Conservation (phyloP, 2,797 vertebrate species). For the Enteromius radiatus region DNA sequence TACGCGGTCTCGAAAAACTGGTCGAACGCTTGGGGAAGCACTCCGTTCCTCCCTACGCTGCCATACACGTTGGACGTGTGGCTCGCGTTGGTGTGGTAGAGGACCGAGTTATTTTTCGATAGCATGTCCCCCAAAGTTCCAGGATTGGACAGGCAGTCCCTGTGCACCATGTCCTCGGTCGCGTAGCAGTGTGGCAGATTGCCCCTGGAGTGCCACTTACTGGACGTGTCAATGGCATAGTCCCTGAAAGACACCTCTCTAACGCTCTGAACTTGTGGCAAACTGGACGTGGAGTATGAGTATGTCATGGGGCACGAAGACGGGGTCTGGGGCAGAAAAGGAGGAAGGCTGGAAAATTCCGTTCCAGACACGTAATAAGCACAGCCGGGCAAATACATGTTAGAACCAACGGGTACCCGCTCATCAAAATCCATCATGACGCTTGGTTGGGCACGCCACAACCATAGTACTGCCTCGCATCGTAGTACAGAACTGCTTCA, state of each 20-base stretch:
- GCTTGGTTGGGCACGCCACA: conserved; percentile 86
- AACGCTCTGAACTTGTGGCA: conserved; percentile 97
- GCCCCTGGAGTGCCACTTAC: conserved; percentile 96
- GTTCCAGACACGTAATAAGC: conserved; percentile 99
- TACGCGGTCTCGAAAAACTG: conserved; percentile 98
- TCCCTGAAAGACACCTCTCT: conserved; percentile 98
- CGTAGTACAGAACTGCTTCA: conserved; percentile 79
- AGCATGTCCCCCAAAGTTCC: conserved; percentile 90
- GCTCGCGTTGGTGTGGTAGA: conserved; percentile 85
- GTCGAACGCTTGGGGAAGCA: conserved; percentile 96
- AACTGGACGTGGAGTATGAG: conserved; percentile 92
- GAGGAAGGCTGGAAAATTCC: conserved; percentile 97
- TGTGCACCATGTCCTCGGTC: conserved; percentile 93
- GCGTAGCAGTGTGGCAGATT: conserved; percentile 93
- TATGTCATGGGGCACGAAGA: conserved; percentile 97
- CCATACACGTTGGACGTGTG: conserved; percentile 89
- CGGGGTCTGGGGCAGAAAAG: conserved; percentile 97
- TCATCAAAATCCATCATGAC: conserved; percentile 99
- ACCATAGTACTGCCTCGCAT: conserved; percentile 85
- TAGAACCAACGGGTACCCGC: conserved; percentile 95
- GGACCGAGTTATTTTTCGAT: conserved; percentile 87
- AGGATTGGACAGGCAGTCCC: conserved; percentile 90
- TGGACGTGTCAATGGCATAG: conserved; percentile 94
- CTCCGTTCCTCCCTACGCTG: conserved; percentile 93
- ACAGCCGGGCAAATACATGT: conserved; percentile 99